Percentiles rank a stretch among this genome's conserved stretches.
phyloP scores from a whole-genome alignment of 2,888 invertebrate species.

The Crossocerus cetratus region DNA sequence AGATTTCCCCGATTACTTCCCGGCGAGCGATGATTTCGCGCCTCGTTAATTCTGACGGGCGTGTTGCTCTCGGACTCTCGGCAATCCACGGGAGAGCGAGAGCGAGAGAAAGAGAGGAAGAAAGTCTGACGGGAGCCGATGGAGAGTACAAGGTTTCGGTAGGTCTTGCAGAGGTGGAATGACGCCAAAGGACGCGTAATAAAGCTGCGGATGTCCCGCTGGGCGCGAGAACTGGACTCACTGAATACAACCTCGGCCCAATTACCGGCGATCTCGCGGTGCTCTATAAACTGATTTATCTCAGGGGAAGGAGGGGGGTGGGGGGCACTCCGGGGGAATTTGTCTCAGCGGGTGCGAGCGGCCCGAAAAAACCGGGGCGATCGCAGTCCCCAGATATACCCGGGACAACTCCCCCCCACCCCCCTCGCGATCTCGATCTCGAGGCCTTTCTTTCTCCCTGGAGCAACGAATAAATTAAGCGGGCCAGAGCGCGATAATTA shows the following conservation, averaged over 20 bases:
- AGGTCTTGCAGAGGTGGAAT: conserved; percentile 55
- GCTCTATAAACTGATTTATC: conserved; percentile 43
- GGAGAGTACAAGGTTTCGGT: conserved; percentile 34
- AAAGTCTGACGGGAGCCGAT: too few species aligned
- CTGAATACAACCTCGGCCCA: conserved; percentile 42
- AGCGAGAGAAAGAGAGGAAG: conserved; percentile 23
- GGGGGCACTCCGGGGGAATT: conserved; percentile 17
- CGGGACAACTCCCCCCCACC: conserved; percentile 4
- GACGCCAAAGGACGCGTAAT: conserved; percentile 56
- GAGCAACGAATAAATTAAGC: conserved; percentile 4
- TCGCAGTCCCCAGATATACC: conserved; percentile 9
- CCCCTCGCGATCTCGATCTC: not conserved
- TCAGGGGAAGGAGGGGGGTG: too few species aligned
- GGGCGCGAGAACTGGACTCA: conserved; percentile 54
- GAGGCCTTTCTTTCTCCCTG: too few species aligned
- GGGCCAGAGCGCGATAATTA: not conserved
- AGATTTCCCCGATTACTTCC: conserved; percentile 36
- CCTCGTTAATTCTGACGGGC: conserved; percentile 14
- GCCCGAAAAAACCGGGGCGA: conserved; percentile 12
- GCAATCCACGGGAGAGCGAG: conserved; percentile 7
- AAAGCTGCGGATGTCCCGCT: conserved; percentile 59
- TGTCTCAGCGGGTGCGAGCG: conserved; percentile 21
- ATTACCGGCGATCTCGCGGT: conserved; percentile 39
- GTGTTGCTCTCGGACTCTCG: conserved; percentile 13
- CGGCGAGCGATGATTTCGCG: conserved; percentile 40